phyloP scores from a whole-genome alignment of 1,140 invertebrate genomes.

The Lasioglossum baleicum region DNA sequence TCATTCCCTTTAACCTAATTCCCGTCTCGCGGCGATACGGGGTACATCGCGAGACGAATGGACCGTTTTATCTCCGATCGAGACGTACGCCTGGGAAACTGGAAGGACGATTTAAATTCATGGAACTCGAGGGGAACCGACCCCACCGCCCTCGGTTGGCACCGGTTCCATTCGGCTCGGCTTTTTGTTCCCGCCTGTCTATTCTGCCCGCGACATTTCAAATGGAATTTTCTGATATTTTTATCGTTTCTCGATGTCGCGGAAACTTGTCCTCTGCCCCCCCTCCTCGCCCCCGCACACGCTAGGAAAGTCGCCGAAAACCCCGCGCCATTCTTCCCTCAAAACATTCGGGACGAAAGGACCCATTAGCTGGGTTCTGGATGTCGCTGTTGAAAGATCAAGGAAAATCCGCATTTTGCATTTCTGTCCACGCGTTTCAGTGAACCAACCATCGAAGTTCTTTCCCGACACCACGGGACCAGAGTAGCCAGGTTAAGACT shows the following conservation, averaged over 20 bases:
- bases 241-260: not conserved
- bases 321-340: no score
- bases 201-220: not conserved
- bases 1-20: conserved; percentile 7
- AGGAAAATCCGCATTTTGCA: no score
- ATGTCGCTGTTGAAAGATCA: no score
- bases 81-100: not conserved
- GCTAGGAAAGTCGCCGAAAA: no score
- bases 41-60: not conserved
- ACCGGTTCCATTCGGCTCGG: not conserved
- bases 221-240: not conserved
- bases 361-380: no score
- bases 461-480: no score
- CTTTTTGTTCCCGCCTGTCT: not conserved
- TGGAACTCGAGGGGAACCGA: not conserved
- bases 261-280: no score
- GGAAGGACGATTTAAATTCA: conserved; percentile 14
- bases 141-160: not conserved
- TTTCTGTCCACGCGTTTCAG: no score
- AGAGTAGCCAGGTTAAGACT: no score
- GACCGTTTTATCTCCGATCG: conserved; percentile 11
- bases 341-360: no score
- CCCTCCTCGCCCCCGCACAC: no score
- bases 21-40: not conserved
- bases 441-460: no score